A percentile compares a stretch with the other conserved stretches of the same genome.
phyloP scores from a whole-genome alignment of 2,113 vertebrate genomes.

The Nerophis ophidion region DNA sequence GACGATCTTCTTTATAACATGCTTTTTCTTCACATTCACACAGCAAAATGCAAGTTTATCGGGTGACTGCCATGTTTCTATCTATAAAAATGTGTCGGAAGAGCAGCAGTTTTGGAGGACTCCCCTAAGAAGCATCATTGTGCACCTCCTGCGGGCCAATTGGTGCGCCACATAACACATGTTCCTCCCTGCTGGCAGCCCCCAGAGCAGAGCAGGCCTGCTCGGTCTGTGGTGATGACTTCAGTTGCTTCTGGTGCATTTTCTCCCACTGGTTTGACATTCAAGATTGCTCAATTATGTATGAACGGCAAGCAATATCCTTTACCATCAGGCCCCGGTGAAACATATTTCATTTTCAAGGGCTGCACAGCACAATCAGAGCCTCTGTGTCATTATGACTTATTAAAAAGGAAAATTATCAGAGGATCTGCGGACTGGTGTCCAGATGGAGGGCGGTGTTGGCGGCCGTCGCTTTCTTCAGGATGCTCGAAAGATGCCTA shows the following conservation, averaged over 20 bases:
- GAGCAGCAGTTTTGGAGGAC: constrained; percentile 35
- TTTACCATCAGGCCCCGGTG: constrained; percentile 75
- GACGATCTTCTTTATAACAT: no score
- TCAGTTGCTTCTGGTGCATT: constrained; percentile 70
- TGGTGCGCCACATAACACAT: constrained; percentile 68
- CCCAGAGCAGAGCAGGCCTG: constrained; percentile 48
- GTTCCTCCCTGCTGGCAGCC: constrained; percentile 48
- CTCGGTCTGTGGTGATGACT: constrained; percentile 67
- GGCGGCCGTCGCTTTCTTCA: not conserved
- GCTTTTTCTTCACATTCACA: no score
- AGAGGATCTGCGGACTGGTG: constrained; percentile 67
- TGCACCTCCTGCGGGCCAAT: constrained; percentile 54
- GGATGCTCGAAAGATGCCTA: constrained; percentile 47
- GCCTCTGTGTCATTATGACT: constrained; percentile 75
- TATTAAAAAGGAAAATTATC: constrained; percentile 79
- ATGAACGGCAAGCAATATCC: constrained; percentile 81
- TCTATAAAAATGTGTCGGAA: constrained; percentile 8
- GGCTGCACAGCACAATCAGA: constrained; percentile 75
- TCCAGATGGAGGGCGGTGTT: constrained; percentile 61
- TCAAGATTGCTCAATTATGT: constrained; percentile 81
- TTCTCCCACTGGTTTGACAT: constrained; percentile 80
- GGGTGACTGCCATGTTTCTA: no score
- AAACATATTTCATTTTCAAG: constrained; percentile 79
- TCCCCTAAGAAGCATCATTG: constrained; percentile 39
- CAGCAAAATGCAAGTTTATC: no score